Evolutionary conservation across 1,140 invertebrate species (phyloP).

Genomic region (Caenorhabditis latens): DNA sequence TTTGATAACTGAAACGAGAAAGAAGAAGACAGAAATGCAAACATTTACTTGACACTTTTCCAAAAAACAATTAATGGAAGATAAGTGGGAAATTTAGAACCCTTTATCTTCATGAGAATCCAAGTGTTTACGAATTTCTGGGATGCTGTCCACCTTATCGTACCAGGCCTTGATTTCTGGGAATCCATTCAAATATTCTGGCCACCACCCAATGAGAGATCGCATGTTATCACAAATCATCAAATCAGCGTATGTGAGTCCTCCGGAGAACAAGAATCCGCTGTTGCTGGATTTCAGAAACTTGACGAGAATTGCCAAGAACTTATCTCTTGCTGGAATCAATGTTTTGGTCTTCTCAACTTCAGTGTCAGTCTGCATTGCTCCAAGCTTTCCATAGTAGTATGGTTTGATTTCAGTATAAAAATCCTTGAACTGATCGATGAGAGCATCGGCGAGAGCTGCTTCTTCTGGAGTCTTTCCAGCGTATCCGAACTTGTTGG

Average conservation of each 20-base stretch:
- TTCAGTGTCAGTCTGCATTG: not conserved
- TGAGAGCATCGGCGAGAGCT: slow-evolving; percentile 53
- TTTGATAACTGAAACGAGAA: not conserved
- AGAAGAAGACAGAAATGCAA: not conserved
- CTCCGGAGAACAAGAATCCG: slow-evolving; percentile 50
- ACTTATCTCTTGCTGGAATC: slow-evolving; percentile 59
- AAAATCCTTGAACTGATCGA: slow-evolving; percentile 61
- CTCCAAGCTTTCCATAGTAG: slow-evolving; percentile 33
- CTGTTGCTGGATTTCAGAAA: slow-evolving; percentile 42
- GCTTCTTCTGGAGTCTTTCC: slow-evolving; percentile 51
- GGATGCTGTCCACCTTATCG: slow-evolving; percentile 11
- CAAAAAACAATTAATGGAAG: not conserved
- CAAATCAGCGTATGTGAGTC: slow-evolving; percentile 55
- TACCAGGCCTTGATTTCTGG: slow-evolving; percentile 47
- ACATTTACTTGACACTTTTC: not conserved
- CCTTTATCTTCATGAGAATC: not conserved
- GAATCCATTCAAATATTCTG: slow-evolving; percentile 46
- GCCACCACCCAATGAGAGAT: slow-evolving; percentile 8
- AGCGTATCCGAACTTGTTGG: slow-evolving; percentile 48
- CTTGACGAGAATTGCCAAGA: slow-evolving; percentile 35
- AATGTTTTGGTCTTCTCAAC: slow-evolving; percentile 33
- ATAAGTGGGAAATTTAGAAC: slow-evolving; percentile 7
- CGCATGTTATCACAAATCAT: slow-evolving; percentile 53
- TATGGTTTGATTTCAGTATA: slow-evolving; percentile 45
- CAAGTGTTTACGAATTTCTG: slow-evolving; percentile 18